A percentile compares a stretch with the other conserved stretches of the same genome.
Conservation (phyloP, 2,797 vertebrate genomes). For the Serranus cabrilla region DNA sequence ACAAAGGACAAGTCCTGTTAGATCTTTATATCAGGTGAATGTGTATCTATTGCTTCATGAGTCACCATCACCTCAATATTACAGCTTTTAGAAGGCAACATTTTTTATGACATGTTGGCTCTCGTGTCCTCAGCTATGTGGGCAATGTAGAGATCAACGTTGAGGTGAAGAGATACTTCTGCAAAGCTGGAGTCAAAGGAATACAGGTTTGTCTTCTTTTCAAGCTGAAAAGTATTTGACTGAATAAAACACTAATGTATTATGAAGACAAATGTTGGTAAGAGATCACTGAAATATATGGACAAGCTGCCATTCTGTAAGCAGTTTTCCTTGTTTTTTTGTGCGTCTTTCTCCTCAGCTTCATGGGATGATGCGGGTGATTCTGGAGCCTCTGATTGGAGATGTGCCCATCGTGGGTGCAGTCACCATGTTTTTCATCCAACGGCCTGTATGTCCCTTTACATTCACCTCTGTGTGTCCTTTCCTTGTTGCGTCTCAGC, state of each 20-base stretch:
- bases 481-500: constrained; percentile 20
- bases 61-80: neutral
- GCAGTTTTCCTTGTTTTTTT: neutral
- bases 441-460: constrained; percentile 89
- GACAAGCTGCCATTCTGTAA: neutral
- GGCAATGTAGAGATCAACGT: constrained; percentile 94
- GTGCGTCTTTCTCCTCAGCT: constrained; percentile 80
- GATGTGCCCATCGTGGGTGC: constrained; percentile 94
- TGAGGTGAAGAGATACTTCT: constrained; percentile 96
- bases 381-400: constrained; percentile 93
- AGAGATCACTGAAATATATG: neutral
- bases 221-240: neutral
- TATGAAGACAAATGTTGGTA: neutral
- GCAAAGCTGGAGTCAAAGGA: constrained; percentile 95
- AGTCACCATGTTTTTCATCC: constrained; percentile 95
- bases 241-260: neutral
- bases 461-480: constrained; percentile 47
- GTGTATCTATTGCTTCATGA: neutral
- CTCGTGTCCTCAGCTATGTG: constrained; percentile 86
- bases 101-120: constrained; percentile 9
- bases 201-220: constrained; percentile 89
- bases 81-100: neutral
- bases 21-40: constrained; percentile 94
- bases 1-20: constrained; percentile 92
- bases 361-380: constrained; percentile 92